Evolutionary conservation across 2,797 vertebrate species (phyloP).

Genomic region (Thamnophis elegans): DNA sequence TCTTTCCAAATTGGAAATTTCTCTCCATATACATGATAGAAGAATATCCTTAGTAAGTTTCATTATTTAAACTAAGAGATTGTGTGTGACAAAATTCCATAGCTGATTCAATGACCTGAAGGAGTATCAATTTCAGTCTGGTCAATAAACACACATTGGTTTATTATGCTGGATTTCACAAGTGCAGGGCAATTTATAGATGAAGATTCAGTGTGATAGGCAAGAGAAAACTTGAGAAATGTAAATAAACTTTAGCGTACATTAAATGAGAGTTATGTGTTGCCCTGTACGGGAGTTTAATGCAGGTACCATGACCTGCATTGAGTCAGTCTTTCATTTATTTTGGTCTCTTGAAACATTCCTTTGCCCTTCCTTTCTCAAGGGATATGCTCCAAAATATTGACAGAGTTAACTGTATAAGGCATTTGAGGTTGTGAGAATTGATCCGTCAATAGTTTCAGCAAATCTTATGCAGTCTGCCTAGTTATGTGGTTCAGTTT

Average conservation of each 20-base stretch:
- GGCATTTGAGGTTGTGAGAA: conserved; percentile 31
- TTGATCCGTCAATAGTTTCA: conserved; percentile 16
- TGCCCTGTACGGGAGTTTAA: background rate
- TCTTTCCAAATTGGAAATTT: background rate
- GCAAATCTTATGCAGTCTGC: conserved; percentile 32
- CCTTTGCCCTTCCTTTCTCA: conserved; percentile 22
- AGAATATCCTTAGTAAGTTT: background rate
- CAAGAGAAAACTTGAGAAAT: background rate
- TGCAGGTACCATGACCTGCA: background rate
- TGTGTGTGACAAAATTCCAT: background rate
- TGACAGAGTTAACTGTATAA: conserved; percentile 43
- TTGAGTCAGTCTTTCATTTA: background rate
- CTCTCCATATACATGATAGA: background rate
- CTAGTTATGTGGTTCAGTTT: conserved; percentile 37
- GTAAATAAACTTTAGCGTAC: background rate
- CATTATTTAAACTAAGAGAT: background rate
- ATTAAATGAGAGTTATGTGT: background rate
- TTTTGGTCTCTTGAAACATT: background rate
- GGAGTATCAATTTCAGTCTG: background rate
- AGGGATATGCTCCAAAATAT: background rate
- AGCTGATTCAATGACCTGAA: background rate
- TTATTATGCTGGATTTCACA: background rate
- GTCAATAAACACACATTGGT: background rate
- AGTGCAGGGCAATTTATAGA: background rate
- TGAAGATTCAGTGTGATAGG: background rate